Base-by-base conservation (phyloP, 2,797 vertebrate genomes). In the Sparus aurata region DNA sequence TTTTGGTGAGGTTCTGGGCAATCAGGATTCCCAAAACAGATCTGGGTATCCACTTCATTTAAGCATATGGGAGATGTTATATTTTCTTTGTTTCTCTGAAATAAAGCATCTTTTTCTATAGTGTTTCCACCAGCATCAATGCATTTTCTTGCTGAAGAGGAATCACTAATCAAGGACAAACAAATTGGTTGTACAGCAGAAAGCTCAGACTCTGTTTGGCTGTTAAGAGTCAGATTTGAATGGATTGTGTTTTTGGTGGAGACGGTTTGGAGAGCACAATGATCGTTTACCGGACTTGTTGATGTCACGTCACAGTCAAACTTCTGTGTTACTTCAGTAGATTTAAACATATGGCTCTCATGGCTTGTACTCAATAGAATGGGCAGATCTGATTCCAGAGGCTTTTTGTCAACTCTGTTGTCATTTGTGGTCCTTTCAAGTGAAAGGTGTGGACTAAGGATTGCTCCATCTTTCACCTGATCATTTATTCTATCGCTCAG, bases 401-500 rank as follows among this genome's bases (percentile, higher is more conserved):
- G 49, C 13, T 77, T 52, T 77, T 82, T 30, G 23, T 75, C 58
- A 30, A 25, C 34, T 12, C 43, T 58, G 20, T 69, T 83, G 71
- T 74, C 69, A n/a, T 57, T 41, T 10, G 34, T 66, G 15, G 17
- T 62, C 13, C 5, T 60, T 43, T 83, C 65, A 12, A 66, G 45
- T 22, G 30, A 70, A 27, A 52, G 45, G 8, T 25, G 15, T 73
- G 58, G 60, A 63, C 55, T 30, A 20, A 41, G 5, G 13, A 68
- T 47, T 47, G 17, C 50, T 54, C 38, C 61, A 13, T 82, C 72
- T 83, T 78, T 84, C 16, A 16, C 45, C 47, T 71, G 45, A 72
- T 85, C 30, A 13, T 43, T 60, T 9, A 17, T 54, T 60, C 90
- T 71, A 77, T 70, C 75, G 45, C 1, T 67, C 22, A 13, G 23